Evolutionary conservation across 2,113 vertebrate species (phyloP), one percentile per base, ranked within the genome.

Genomic region (Catagonus wagneri): DNA sequence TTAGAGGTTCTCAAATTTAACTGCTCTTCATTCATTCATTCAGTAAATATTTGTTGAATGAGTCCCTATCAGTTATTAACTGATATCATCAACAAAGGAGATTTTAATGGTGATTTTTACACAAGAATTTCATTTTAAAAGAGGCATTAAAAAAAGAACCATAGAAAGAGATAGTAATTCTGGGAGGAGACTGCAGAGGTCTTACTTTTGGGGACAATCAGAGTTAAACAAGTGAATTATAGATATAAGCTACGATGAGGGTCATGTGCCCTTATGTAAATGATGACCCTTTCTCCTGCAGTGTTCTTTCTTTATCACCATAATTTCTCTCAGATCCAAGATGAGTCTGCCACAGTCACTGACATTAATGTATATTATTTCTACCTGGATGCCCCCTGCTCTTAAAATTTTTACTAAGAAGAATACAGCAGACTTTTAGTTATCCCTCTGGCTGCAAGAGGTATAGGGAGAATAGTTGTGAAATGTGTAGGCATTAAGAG

Each of bases 41-140:
- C 65, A 88, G 22, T 72, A 66, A 90, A 22, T 80, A 61, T 58
- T 69, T 93, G 50, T 92, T 90, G n/a, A 92, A 52, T 88, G 58
- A 90, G 66, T 29, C 9, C 19, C 19, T 58, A 17, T 65, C 20
- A 75, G 19, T 52, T 93, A 5, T 56, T 87, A 83, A 69, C 6
- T 34, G 14, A 3, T 63, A 22, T 88, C 27, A 93, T 88, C 27
- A 93, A 29, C 39, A 58, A 80, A 81, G 25, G 6, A 75, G 7
- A 60, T 54, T 27, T 61, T 58, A 34, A 34, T 58, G 27, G 13
- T 71, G 7, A 58, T 84, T 4, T 76, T 80, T 65, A 80, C 25
- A 72, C 2, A 75, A 44, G 27, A 85, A 68, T 29, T 76, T 79
- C 23, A n/a, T 63, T 27, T 13, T 50, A 52, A 68, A 9, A 7